phyloP scores from a whole-genome alignment of 2,888 invertebrate species.

The Eilema depressum region DNA sequence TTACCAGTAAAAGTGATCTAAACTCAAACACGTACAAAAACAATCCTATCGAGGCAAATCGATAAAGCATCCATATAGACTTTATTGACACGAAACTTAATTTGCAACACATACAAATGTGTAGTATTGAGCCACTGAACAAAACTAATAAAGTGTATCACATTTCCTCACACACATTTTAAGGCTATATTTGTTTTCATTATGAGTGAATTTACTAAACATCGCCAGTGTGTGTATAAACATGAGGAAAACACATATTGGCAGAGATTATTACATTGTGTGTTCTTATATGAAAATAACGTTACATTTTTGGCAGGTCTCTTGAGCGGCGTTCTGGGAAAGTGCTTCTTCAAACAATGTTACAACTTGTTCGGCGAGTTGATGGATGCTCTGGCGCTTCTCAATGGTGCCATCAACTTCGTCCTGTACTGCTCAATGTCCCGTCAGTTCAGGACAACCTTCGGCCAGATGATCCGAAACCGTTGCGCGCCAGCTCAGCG shows the following conservation, averaged over 20 bases:
- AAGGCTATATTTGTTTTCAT: conserved; percentile 5
- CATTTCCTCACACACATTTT: neutral
- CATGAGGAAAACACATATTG: conserved; percentile 1
- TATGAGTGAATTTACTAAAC: conserved; percentile 6
- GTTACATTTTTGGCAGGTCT: conserved; percentile 73
- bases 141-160: neutral
- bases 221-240: neutral
- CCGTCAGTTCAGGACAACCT: conserved; percentile 95
- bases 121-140: neutral
- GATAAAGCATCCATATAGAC: neutral
- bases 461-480: conserved; percentile 90
- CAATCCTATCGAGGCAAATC: neutral
- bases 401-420: conserved; percentile 97
- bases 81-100: neutral
- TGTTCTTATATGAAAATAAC: conserved; percentile 3
- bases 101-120: neutral
- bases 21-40: neutral
- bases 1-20: too few species aligned
- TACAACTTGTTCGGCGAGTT: conserved; percentile 94
- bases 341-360: conserved; percentile 92
- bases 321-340: conserved; percentile 89
- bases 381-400: conserved; percentile 95
- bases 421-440: conserved; percentile 98
- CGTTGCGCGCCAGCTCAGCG: conserved; percentile 83
- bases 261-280: conserved; percentile 6